Conservation (phyloP, 2,888 invertebrate species). For the Harmothoe impar region DNA sequence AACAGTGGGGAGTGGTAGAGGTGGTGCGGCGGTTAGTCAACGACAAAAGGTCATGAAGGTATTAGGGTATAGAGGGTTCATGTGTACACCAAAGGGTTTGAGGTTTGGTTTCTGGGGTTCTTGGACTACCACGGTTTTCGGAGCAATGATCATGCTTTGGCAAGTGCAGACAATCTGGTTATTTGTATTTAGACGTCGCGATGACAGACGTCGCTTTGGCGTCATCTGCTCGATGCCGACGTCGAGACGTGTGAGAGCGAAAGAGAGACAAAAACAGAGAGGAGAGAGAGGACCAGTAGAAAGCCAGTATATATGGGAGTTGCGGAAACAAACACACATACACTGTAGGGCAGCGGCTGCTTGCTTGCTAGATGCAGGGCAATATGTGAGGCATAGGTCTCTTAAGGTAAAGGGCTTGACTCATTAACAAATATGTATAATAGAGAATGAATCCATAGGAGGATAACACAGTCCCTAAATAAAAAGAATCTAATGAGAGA, state of each 20-base stretch:
- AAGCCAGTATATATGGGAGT: constrained; percentile 40
- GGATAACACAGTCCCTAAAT: too few relatives aligned
- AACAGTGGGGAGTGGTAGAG: constrained; percentile 1
- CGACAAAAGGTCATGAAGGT: constrained; percentile 11
- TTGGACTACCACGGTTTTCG: background rate
- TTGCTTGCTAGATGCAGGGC: background rate
- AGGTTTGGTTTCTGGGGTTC: constrained; percentile 8
- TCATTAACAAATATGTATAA: too few relatives aligned
- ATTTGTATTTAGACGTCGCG: constrained; percentile 52
- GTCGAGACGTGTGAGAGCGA: constrained; percentile 32
- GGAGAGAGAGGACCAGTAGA: constrained; percentile 42
- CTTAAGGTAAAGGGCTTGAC: too few relatives aligned
- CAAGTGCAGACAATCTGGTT: constrained; percentile 62
- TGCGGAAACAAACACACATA: constrained; percentile 35
- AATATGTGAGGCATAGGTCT: too few relatives aligned
- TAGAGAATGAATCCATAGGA: too few relatives aligned
- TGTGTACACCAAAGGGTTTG: constrained; percentile 21
- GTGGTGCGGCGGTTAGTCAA: background rate
- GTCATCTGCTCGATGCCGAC: constrained; percentile 33
- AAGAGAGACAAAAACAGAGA: too few relatives aligned
- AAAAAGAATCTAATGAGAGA: too few relatives aligned
- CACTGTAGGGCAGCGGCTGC: background rate
- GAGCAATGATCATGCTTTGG: constrained; percentile 61
- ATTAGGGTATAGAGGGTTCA: background rate
- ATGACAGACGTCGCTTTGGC: constrained; percentile 20